Evolutionary conservation across 2,888 invertebrate genomes (phyloP), one percentile per base, ranked within the genome.

Genomic region (Tetramorium bicarinatum): DNA sequence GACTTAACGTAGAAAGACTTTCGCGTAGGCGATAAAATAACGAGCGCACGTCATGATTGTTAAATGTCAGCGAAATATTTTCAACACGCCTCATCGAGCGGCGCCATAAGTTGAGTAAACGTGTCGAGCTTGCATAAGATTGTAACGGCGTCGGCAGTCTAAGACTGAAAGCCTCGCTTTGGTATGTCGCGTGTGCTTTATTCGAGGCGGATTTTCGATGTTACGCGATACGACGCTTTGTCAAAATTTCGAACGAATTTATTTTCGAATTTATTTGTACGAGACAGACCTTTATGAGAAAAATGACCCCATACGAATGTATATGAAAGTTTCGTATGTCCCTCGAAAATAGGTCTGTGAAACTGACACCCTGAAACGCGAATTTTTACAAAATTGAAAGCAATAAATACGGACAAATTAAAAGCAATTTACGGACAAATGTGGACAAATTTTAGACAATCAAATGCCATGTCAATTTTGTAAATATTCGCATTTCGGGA

Each of bases 31-130:
- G 71, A 38, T 59, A 49, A 69, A 69, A 71, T 69, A 80, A 80
- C n/a, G 47, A 80, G 71, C 59, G 69, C 56, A n/a, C 59, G 79
- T 59, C 56, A 61, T 25, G 47, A 47, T 18, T 59, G 59, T 61
- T 69, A 80, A 80, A 80, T 80, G 59, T 71, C 79, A 80, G 59
- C 38, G 38, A 71, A 61, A 80, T 71, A 59, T 79, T 80, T 80
- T 79, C 34, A 67, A 67, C 41, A 44, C 59, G 56, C 29, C 29
- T 56, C 47, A 77, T 69, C 59, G 47, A 69, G 18, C 49, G 25
- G 18, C 47, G 44, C 7, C 18, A 29, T 61, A 34, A 62, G 59
- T 59, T 56, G 34, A 44, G 34, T 15, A 69, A 69, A 34, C 59
- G 47, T n/a, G 29, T 67, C 54, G 54, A 7, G 66, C 66, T 79